These are phyloP conservation scores for Microcebus murinus DNA, from an alignment of 2,113 vertebrate species.

Conservation along the genomic window DNA sequence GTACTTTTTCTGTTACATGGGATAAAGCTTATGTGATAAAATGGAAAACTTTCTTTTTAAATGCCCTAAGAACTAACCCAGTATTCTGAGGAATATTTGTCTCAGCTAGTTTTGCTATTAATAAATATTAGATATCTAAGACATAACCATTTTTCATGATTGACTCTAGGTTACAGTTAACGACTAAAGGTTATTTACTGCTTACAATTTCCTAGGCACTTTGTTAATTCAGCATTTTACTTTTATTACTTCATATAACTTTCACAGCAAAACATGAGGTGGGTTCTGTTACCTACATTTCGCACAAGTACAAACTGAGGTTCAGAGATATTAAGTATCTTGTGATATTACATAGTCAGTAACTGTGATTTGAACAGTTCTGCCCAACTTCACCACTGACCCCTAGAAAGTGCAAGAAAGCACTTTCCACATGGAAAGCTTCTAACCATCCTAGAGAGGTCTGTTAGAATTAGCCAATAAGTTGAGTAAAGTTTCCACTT, in stretches of 20 bases:
- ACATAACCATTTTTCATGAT: not conserved
- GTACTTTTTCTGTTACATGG: not conserved
- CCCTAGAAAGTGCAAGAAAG: not conserved
- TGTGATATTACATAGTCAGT: not conserved
- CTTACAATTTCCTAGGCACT: not conserved
- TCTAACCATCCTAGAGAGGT: not conserved
- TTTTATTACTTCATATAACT: not conserved
- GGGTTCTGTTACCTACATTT: not conserved
- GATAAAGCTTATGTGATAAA: constrained; percentile 27
- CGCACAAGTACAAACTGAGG: not conserved
- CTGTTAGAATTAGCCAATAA: not conserved
- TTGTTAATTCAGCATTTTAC: not conserved
- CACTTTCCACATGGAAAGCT: not conserved
- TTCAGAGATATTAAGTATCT: not conserved
- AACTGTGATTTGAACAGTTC: not conserved
- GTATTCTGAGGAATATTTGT: not conserved
- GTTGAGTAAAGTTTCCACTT: not conserved
- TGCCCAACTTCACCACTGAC: not conserved
- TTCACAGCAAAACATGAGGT: not conserved
- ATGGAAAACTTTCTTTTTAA: constrained; percentile 6
- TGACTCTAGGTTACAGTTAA: not conserved
- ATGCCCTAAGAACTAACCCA: not conserved
- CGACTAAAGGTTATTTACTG: not conserved
- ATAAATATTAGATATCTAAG: constrained; percentile 5
- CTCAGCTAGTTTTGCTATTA: constrained; percentile 3